phyloP scores from a whole-genome alignment of 2,888 invertebrate species.

The Acanthoscelides obtectus region DNA sequence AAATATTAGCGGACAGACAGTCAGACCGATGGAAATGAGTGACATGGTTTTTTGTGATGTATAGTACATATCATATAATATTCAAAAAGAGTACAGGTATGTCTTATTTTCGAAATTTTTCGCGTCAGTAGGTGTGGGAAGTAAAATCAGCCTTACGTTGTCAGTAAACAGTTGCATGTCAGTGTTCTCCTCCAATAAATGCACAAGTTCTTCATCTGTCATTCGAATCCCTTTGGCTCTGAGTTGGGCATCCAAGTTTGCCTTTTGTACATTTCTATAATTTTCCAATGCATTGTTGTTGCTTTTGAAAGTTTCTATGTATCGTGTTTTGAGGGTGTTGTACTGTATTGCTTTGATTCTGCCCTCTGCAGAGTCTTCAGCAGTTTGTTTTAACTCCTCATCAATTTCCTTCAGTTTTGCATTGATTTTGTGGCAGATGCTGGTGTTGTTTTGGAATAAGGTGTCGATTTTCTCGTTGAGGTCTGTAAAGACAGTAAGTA shows the following conservation, averaged over 20 bases:
- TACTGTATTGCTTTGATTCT: constrained; percentile 52
- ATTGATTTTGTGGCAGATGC: constrained; percentile 30
- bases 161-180: constrained; percentile 50
- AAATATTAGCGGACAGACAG: no score
- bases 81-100: no score
- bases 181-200: constrained; percentile 44
- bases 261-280: constrained; percentile 52
- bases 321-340: constrained; percentile 48
- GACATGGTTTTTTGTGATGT: no score
- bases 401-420: constrained; percentile 34
- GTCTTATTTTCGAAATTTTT: no score
- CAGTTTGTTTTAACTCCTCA: constrained; percentile 24
- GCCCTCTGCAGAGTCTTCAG: constrained; percentile 27
- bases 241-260: constrained; percentile 55
- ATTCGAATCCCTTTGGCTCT: constrained; percentile 43
- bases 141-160: constrained; percentile 44
- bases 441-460: constrained; percentile 35
- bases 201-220: constrained; percentile 44
- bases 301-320: constrained; percentile 50
- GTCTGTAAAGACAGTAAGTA: constrained; percentile 17
- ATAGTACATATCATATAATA: no score
- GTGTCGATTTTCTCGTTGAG: constrained; percentile 28
- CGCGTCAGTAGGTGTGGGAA: no score
- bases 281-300: constrained; percentile 53
- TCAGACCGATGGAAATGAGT: no score